Base-by-base conservation (phyloP, 2,888 invertebrate species). In the Tillus elongatus region DNA sequence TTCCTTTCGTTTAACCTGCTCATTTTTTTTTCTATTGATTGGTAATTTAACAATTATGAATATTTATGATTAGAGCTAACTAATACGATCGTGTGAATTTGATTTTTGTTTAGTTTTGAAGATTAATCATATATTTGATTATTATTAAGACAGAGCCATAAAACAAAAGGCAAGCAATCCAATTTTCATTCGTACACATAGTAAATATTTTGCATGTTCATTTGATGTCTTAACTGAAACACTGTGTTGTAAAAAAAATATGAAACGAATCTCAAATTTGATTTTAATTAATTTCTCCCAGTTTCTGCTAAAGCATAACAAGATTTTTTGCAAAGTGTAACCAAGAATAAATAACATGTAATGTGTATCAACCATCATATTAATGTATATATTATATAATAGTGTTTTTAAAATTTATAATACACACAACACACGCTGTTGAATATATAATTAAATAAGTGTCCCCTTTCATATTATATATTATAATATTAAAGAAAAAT, bases 241-340 rank as follows among this genome's bases (percentile, higher is more conserved):
- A 46, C 46, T 46, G 47, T 41, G 51, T 52, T 52, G 51, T 51
- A 51, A 44, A 46, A 46, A 47, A 45, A 52, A 44, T 40, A 44
- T 43, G 50, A 51, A 51, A 53, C 45, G 57, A 59, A 58, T 57
- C 57, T 57, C 57, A 53, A 49, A 47, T 50, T 50, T 53, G 48
- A 46, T 52, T 52, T 52, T 45, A 45, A 47, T 43, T 37, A 26
- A 36, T 38, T 32, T 13, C 33, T 42, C 33, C n/a, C n/a, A n/a
- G n/a, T n/a, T n/a, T n/a, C n/a, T n/a, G n/a, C n/a, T n/a, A n/a
- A n/a, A n/a, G n/a, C n/a, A n/a, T n/a, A n/a, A n/a, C n/a, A n/a
- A n/a, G n/a, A n/a, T n/a, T n/a, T n/a, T n/a, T n/a, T n/a, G n/a
- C n/a, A n/a, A n/a, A n/a, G n/a, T n/a, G n/a, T n/a, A n/a, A n/a